Conservation (phyloP, 2,113 vertebrate genomes). For the Rhinogobius similis region DNA sequence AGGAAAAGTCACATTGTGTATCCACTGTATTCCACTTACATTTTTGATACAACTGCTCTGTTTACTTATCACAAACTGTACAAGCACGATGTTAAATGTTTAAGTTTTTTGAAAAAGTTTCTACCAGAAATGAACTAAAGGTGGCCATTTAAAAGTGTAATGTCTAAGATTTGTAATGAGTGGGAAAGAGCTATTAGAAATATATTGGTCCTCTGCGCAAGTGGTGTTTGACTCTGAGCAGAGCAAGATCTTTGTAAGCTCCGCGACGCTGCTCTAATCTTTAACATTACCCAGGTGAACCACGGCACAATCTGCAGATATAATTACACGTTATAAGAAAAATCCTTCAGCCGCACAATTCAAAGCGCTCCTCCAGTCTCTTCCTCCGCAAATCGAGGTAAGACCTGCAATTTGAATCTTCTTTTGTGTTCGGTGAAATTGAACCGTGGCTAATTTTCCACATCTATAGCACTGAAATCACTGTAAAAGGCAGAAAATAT, state of each 20-base stretch:
- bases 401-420: conserved; percentile 40
- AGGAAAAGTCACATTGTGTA: too few relatives aligned
- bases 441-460: conserved; percentile 20
- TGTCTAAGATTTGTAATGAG: background rate
- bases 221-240: background rate
- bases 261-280: background rate
- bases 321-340: conserved; percentile 40
- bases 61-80: too few relatives aligned
- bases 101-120: too few relatives aligned
- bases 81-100: too few relatives aligned
- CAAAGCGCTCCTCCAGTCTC: conserved; percentile 23
- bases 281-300: conserved; percentile 11
- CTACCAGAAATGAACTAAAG: background rate
- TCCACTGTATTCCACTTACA: too few relatives aligned
- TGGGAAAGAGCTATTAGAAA: background rate
- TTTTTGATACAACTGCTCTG: too few relatives aligned
- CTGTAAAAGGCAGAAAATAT: conserved; percentile 31
- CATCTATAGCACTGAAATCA: conserved; percentile 27
- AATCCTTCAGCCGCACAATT: conserved; percentile 25
- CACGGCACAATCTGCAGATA: conserved; percentile 31
- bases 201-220: background rate
- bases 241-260: background rate
- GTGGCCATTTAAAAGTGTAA: background rate
- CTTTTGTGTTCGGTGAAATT: conserved; percentile 45
- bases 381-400: conserved; percentile 20